Conservation (phyloP, 1,140 invertebrate genomes). For the Sminthurinus signatus region DNA sequence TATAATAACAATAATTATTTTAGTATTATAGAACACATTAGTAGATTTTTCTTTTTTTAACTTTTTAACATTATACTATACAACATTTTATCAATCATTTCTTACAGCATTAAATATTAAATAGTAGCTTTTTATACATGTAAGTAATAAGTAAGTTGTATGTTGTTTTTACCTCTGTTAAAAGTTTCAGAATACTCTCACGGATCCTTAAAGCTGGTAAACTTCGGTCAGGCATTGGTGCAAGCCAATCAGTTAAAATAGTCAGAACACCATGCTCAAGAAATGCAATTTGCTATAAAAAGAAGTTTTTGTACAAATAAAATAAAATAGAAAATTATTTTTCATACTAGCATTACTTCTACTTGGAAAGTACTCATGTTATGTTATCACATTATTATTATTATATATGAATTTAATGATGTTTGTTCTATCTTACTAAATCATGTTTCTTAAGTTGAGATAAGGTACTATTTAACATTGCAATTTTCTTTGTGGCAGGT, state of each 20-base stretch:
- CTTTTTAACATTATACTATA: no score
- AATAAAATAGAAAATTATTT: no score
- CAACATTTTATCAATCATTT: no score
- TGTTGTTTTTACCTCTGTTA: conserved; percentile 65
- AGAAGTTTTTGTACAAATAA: no score
- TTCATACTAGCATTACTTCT: no score
- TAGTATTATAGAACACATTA: conserved; percentile 19
- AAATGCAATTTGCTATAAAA: conserved; percentile 87
- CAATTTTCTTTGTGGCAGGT: conserved; percentile 86
- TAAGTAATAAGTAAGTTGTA: background rate
- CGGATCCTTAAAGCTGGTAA: conserved; percentile 88
- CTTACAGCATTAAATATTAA: background rate
- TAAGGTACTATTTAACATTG: conserved; percentile 77
- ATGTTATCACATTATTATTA: no score
- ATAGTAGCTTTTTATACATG: background rate
- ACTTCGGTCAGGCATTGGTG: conserved; percentile 93
- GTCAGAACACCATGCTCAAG: conserved; percentile 89
- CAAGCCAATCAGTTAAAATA: conserved; percentile 90
- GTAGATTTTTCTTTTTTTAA: background rate
- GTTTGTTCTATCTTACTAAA: no score
- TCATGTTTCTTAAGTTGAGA: conserved; percentile 92
- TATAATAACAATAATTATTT: no score
- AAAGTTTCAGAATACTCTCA: conserved; percentile 76
- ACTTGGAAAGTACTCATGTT: no score
- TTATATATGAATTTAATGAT: no score